Conservation (phyloP, 2,888 invertebrate genomes). For the Lasioglossum morio region DNA sequence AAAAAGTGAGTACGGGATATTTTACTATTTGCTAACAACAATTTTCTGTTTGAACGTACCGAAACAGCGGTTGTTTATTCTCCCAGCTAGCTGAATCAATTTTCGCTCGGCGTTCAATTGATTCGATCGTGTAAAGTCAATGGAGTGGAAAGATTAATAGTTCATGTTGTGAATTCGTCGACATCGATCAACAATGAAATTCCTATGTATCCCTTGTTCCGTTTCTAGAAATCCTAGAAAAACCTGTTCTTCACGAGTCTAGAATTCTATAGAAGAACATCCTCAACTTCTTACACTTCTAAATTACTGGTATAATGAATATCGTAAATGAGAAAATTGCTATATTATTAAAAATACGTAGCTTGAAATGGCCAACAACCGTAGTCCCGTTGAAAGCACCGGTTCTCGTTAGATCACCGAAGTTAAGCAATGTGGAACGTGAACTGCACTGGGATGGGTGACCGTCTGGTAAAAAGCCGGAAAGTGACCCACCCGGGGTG, state of each 20-base stretch:
- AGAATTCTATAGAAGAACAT: neutral
- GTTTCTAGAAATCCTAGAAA: neutral
- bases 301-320: too few relatives aligned
- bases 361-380: too few relatives aligned
- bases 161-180: neutral
- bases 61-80: neutral
- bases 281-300: neutral
- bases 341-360: neutral
- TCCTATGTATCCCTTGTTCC: neutral
- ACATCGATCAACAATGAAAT: neutral
- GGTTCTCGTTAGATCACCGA: too few relatives aligned
- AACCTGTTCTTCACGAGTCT: neutral
- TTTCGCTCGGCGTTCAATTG: neutral
- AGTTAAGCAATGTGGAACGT: too few relatives aligned
- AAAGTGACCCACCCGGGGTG: too few relatives aligned
- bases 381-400: too few relatives aligned
- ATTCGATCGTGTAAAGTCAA: neutral
- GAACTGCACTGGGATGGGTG: too few relatives aligned
- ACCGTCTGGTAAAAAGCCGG: too few relatives aligned
- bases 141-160: neutral
- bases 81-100: neutral
- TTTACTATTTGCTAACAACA: neutral
- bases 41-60: neutral
- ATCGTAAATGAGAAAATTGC: too few relatives aligned
- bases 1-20: neutral